Conservation (phyloP, 2,888 invertebrate genomes). For the Leucoptera coffeella region DNA sequence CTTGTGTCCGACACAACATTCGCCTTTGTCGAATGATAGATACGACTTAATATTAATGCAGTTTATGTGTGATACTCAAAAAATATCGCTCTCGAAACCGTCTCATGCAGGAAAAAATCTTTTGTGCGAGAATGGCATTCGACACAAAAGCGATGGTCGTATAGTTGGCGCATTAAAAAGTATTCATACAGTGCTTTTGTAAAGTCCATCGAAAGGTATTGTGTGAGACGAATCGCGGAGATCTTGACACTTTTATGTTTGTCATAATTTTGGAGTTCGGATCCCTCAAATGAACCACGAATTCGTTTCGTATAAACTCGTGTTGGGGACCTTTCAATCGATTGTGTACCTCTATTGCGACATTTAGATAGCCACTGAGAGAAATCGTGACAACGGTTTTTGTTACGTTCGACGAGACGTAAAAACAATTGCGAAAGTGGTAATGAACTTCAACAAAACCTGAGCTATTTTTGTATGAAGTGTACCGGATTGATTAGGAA, state of each 20-base stretch:
- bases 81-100: conserved; percentile 34
- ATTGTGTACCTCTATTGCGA: too few species aligned
- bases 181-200: conserved; percentile 48
- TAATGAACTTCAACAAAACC: conserved; percentile 26
- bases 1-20: conserved; percentile 31
- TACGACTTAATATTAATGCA: conserved; percentile 51
- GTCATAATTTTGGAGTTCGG: conserved; percentile 20
- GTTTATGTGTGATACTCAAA: conserved; percentile 44
- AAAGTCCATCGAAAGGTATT: conserved; percentile 34
- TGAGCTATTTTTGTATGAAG: conserved; percentile 3
- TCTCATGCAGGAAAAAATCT: conserved; percentile 27
- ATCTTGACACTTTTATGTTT: conserved; percentile 42
- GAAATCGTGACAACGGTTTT: too few species aligned
- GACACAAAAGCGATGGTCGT: conserved; percentile 39
- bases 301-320: too few species aligned
- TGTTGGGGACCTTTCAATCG: too few species aligned
- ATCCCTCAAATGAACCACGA: conserved; percentile 12
- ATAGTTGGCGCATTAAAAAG: conserved; percentile 52
- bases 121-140: conserved; percentile 5
- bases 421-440: conserved; percentile 42
- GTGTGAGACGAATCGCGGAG: conserved; percentile 24
- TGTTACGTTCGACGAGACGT: too few species aligned
- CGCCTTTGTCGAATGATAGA: conserved; percentile 30
- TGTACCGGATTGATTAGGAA: conserved; percentile 24
- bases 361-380: too few species aligned